Base-by-base conservation (phyloP, 2,888 invertebrate genomes). In the Monopis laevigella region DNA sequence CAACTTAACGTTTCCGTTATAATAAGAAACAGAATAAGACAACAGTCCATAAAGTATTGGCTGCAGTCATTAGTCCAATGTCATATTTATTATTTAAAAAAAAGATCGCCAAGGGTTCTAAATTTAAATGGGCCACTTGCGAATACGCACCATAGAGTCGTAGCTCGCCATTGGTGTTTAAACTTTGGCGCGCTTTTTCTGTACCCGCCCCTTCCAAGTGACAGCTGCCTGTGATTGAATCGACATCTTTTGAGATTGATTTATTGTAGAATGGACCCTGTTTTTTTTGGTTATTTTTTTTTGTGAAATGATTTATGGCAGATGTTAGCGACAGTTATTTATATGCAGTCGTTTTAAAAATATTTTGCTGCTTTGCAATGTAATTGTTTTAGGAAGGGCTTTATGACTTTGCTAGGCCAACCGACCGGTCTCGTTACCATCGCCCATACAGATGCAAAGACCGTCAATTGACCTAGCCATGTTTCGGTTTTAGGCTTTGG, bases 151-250 rank as follows among this genome's bases (percentile, higher is more conserved):
- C 58, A 54, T 52, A 49, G 18, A 36, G 24, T 28, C 13, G 28
- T 36, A 7, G 27, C 27, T 26, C 64, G 72, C 73, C 48, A 77
- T 78, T 80, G 80, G 78, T 64, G 68, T 72, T 72, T 56, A 55
- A 66, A 66, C 59, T 70, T 75, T 75, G 63, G 67, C 75, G 77
- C 75, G 73, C 67, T 71, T 77, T 74, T 72, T 68, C 58, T 51
- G 74, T 66, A 54, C 65, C 74, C 78, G 77, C 78, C 21, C 30
- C 18, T 17, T 14, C 18, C 19, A 29, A 17, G 26, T 34, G 38
- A 72, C 78, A 75, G 77, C 68, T 71, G n/a, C n/a, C n/a, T n/a
- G 70, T 72, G 73, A 75, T 72, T 74, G 72, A 75, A 73, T 70
- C 65, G 65, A 56, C 56, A 57, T 50, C 58, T 56, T 58, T 59